phyloP scores from a whole-genome alignment of 2,888 invertebrate species.

The Reticulitermes lucifugus region DNA sequence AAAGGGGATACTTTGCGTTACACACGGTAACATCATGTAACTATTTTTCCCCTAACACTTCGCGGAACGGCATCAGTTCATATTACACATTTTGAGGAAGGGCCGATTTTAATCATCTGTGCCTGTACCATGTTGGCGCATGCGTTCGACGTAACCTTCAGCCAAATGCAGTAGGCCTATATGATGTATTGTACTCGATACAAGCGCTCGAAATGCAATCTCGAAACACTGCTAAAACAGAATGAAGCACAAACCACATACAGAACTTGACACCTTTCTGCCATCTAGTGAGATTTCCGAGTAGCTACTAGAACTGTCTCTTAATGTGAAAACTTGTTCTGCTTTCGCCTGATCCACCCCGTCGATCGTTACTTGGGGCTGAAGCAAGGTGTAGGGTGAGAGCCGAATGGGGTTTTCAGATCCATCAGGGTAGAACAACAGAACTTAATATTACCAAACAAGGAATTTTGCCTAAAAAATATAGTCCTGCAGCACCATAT shows the following conservation, averaged over 20 bases:
- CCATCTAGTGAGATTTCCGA: constrained; percentile 31
- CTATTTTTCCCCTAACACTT: not conserved
- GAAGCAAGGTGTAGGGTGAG: not conserved
- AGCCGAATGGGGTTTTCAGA: not conserved
- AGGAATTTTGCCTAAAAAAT: too few species aligned
- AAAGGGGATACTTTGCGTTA: too few species aligned
- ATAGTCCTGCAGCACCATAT: too few species aligned
- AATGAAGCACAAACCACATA: not conserved
- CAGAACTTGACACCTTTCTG: constrained; percentile 24
- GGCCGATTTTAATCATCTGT: not conserved
- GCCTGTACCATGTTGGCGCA: too few species aligned
- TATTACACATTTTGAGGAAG: not conserved
- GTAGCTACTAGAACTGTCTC: constrained; percentile 11
- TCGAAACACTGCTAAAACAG: not conserved
- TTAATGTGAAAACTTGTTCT: constrained; percentile 8
- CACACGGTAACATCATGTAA: not conserved
- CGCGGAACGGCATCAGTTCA: too few species aligned
- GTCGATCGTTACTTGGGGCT: not conserved
- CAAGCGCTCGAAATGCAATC: not conserved
- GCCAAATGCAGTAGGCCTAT: too few species aligned
- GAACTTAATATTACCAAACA: too few species aligned
- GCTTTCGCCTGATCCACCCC: not conserved
- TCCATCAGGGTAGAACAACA: not conserved
- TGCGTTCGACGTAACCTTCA: too few species aligned
- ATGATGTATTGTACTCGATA: not conserved